A percentile compares a stretch with the other conserved stretches of the same genome.
Conservation (phyloP, 1,140 invertebrate genomes). For the Papilio aristodemus region DNA sequence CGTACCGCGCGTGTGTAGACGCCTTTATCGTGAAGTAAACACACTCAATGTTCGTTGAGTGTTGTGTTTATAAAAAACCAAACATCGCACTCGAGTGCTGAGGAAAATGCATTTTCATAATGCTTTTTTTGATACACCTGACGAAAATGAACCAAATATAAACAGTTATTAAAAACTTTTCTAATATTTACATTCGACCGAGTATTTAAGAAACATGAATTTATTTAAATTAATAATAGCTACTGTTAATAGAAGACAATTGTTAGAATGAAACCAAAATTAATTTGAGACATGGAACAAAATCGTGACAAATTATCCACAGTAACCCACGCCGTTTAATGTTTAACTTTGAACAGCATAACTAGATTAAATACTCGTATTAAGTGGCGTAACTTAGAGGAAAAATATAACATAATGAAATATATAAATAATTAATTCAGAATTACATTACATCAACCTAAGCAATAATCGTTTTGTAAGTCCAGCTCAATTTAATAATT, state of each 20-base stretch:
- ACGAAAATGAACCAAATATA: neutral
- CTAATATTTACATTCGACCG: neutral
- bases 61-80: conserved; percentile 21
- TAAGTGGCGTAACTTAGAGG: no score
- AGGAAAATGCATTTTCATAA: conserved; percentile 20
- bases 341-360: no score
- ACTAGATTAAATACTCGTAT: no score
- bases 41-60: conserved; percentile 20
- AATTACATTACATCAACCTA: no score
- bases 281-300: no score
- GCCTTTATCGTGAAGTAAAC: conserved; percentile 18
- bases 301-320: no score
- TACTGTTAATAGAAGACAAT: neutral
- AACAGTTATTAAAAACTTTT: neutral
- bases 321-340: no score
- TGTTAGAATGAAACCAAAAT: neutral
- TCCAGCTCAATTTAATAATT: no score
- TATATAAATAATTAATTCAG: no score
- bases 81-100: conserved; percentile 13
- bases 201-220: neutral
- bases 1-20: neutral
- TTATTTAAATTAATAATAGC: neutral
- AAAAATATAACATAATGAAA: no score
- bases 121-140: conserved; percentile 20
- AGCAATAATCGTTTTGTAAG: no score